Conservation (phyloP, 1,140 invertebrate species). For the Brevipalpus yothersi region DNA sequence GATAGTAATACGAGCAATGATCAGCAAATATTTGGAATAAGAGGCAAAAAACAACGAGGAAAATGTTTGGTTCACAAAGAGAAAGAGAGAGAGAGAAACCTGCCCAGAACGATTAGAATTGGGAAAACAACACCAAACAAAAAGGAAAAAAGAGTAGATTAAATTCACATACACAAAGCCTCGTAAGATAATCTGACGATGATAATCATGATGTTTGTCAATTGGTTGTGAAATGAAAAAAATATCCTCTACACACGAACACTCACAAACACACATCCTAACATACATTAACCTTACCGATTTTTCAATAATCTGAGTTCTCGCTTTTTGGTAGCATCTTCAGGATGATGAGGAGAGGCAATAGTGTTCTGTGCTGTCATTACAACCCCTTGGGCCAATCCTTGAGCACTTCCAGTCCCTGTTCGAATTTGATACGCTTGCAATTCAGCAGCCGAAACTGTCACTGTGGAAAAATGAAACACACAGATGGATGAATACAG, state of each 20-base stretch:
- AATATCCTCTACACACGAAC: no score
- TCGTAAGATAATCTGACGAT: background rate
- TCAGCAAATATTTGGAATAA: no score
- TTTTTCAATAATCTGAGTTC: conserved; percentile 87
- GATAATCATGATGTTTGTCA: no score
- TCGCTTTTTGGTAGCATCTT: conserved; percentile 67
- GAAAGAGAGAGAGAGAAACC: background rate
- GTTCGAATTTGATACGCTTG: conserved; percentile 25
- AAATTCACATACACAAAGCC: no score
- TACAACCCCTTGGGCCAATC: conserved; percentile 23
- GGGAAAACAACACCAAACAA: background rate
- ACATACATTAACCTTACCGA: conserved; percentile 26
- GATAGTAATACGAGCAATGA: no score
- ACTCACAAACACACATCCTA: no score
- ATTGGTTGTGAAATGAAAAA: no score
- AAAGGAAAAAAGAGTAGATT: no score
- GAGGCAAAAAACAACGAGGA: no score
- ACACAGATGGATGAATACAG: background rate
- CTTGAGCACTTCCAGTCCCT: conserved; percentile 16
- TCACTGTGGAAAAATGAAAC: conserved; percentile 13
- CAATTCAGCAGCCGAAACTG: conserved; percentile 20
- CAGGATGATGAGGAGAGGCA: background rate
- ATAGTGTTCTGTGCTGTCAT: conserved; percentile 18
- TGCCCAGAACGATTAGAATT: background rate
- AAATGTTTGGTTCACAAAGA: background rate